A percentile compares a stretch with the other conserved stretches of the same genome.
Evolutionary conservation across 1,140 invertebrate species (phyloP).

Genomic region (Drosophila bocki): DNA sequence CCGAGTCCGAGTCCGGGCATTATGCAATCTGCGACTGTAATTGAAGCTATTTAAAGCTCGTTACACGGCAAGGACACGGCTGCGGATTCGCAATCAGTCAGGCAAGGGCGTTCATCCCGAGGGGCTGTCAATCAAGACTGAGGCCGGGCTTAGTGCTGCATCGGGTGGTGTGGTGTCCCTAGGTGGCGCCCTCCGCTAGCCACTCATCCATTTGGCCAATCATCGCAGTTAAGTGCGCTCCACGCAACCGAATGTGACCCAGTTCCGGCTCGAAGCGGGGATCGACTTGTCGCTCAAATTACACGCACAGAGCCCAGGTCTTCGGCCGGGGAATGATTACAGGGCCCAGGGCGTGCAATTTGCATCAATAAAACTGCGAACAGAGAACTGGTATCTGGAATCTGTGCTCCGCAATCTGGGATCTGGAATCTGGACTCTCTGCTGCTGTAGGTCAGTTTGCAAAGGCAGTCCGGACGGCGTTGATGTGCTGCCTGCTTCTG

Average conservation of each 20-base stretch:
- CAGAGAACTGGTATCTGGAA: constrained; percentile 39
- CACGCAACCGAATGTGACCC: constrained; percentile 63
- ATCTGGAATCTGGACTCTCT: constrained; percentile 18
- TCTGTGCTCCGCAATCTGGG: constrained; percentile 10
- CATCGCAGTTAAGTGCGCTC: constrained; percentile 73
- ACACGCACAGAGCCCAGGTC: constrained; percentile 64
- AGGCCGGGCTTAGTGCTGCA: constrained; percentile 1
- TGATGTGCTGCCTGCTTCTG: constrained; percentile 81
- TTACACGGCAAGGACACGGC: constrained; percentile 72
- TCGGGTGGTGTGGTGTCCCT: constrained; percentile 25
- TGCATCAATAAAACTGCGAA: constrained; percentile 76
- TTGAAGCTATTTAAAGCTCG: constrained; percentile 77
- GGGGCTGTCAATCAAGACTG: constrained; percentile 63
- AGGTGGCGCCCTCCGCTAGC: constrained; percentile 57
- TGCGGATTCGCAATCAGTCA: constrained; percentile 15
- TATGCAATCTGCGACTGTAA: constrained; percentile 73
- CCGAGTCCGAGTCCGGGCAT: constrained; percentile 31
- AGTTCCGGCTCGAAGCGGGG: constrained; percentile 60
- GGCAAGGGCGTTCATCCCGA: constrained; percentile 54
- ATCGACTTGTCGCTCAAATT: constrained; percentile 80
- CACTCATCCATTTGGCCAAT: constrained; percentile 55
- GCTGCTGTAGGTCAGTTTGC: constrained; percentile 80
- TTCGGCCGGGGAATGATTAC: constrained; percentile 69
- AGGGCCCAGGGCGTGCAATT: constrained; percentile 75
- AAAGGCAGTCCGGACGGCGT: constrained; percentile 39